A percentile compares a stretch with the other conserved stretches of the same genome.
These are phyloP conservation scores for Cantharis nigra DNA, from an alignment of 2,888 invertebrate genomes.

Conservation along the genomic window DNA sequence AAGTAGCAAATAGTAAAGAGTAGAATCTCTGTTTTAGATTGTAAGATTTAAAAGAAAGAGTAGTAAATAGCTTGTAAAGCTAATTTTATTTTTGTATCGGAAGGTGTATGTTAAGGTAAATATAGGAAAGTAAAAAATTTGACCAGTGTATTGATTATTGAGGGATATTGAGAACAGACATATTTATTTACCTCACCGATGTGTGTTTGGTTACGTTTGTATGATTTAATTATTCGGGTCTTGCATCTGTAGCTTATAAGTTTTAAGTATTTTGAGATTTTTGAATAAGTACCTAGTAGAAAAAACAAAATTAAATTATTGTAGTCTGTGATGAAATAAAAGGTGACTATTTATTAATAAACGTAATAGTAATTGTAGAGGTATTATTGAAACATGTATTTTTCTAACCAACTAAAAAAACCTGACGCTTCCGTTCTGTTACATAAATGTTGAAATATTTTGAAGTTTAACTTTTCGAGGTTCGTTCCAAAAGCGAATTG, in stretches of 20 bases:
- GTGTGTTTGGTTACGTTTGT: slow-evolving; percentile 21
- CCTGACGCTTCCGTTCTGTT: slow-evolving; percentile 50
- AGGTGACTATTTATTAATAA: slow-evolving; percentile 57
- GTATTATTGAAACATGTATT: slow-evolving; percentile 52
- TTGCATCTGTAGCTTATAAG: slow-evolving; percentile 25
- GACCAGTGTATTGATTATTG: slow-evolving; percentile 14
- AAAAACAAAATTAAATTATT: slow-evolving; percentile 48
- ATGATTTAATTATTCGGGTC: slow-evolving; percentile 30
- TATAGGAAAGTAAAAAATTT: slow-evolving; percentile 19
- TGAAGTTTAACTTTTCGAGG: slow-evolving; percentile 48
- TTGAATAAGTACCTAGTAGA: slow-evolving; percentile 22
- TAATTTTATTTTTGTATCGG: slow-evolving; percentile 47
- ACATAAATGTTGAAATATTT: slow-evolving; percentile 48
- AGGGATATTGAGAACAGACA: slow-evolving; percentile 10
- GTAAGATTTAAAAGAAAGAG: slow-evolving; percentile 22
- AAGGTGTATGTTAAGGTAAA: slow-evolving; percentile 16
- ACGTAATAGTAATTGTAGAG: slow-evolving; percentile 48
- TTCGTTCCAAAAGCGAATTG: slow-evolving; percentile 44
- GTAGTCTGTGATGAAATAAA: slow-evolving; percentile 57
- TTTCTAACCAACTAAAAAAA: slow-evolving; percentile 46
- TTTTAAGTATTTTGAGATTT: slow-evolving; percentile 28
- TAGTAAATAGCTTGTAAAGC: slow-evolving; percentile 42
- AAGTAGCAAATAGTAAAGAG: slow-evolving; percentile 22
- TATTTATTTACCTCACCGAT: slow-evolving; percentile 30
- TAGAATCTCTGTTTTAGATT: slow-evolving; percentile 34